phyloP scores from a whole-genome alignment of 2,888 invertebrate genomes.

The Euspilapteryx auroguttella region DNA sequence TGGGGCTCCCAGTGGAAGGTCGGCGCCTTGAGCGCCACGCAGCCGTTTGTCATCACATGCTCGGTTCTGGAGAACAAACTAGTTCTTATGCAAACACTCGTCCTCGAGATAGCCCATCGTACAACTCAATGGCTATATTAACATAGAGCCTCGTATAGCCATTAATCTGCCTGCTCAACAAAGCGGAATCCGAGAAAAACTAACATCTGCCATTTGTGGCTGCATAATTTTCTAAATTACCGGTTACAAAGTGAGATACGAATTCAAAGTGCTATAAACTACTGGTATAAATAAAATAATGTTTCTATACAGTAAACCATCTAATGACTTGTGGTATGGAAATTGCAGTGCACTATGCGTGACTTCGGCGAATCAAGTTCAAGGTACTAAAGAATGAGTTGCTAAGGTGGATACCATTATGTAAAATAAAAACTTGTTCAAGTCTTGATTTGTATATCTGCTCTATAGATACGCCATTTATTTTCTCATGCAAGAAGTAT shows the following conservation, averaged over 20 bases:
- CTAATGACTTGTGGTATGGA: not conserved
- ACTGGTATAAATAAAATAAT: not conserved
- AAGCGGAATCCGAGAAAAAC: not conserved
- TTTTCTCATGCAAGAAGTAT: no score
- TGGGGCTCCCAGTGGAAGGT: slow-evolving; percentile 81
- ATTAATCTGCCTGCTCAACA: not conserved
- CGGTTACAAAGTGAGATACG: not conserved
- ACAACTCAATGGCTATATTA: not conserved
- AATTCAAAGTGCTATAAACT: no score
- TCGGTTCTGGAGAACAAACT: slow-evolving; percentile 59
- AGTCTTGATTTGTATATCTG: no score
- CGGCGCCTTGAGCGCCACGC: slow-evolving; percentile 77
- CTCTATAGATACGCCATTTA: no score
- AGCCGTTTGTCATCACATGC: slow-evolving; percentile 66
- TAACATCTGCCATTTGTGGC: not conserved
- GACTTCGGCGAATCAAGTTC: not conserved
- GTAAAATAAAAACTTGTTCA: no score
- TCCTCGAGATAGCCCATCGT: not conserved
- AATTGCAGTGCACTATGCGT: not conserved
- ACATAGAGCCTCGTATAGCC: not conserved
- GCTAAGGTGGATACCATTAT: no score
- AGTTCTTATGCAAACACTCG: slow-evolving; percentile 21
- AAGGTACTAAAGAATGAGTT: no score
- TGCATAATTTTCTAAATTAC: not conserved
- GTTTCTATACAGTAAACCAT: not conserved